Percentiles rank a stretch among this genome's conserved stretches.
Conservation (phyloP, 1,140 invertebrate genomes). For the Anoplophora glabripennis region DNA sequence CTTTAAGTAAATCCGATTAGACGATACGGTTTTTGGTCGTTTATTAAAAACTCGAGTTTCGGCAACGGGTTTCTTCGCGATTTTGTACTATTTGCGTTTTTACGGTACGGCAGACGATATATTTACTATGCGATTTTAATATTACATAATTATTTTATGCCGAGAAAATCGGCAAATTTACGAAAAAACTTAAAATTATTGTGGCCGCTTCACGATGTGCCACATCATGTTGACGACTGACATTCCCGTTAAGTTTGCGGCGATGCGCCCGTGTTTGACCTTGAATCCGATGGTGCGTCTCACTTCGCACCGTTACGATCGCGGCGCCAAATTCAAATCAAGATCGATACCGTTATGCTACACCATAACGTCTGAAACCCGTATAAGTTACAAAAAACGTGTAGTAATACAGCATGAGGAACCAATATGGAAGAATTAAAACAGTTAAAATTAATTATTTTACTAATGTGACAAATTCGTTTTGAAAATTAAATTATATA, state of each 20-base stretch:
- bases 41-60: slow-evolving; percentile 33
- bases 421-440: too few species aligned
- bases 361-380: too few species aligned
- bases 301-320: slow-evolving; percentile 13
- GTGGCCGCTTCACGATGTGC: slow-evolving; percentile 44
- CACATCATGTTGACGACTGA: slow-evolving; percentile 52
- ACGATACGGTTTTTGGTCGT: slow-evolving; percentile 45
- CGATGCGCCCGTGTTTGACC: slow-evolving; percentile 16
- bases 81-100: slow-evolving; percentile 39
- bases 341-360: not conserved
- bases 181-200: slow-evolving; percentile 46
- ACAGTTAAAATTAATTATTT: too few species aligned
- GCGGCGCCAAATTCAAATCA: slow-evolving; percentile 24
- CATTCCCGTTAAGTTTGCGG: slow-evolving; percentile 40
- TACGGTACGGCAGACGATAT: slow-evolving; percentile 39
- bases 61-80: slow-evolving; percentile 29
- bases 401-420: too few species aligned
- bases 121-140: slow-evolving; percentile 44
- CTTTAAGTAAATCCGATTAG: slow-evolving; percentile 46
- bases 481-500: too few species aligned
- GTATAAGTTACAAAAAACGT: too few species aligned
- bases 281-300: slow-evolving; percentile 15
- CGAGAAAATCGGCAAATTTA: slow-evolving; percentile 42
- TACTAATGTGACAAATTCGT: too few species aligned
- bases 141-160: slow-evolving; percentile 46